Conservation (phyloP, 2,888 invertebrate genomes). For the Ctena decussata region DNA sequence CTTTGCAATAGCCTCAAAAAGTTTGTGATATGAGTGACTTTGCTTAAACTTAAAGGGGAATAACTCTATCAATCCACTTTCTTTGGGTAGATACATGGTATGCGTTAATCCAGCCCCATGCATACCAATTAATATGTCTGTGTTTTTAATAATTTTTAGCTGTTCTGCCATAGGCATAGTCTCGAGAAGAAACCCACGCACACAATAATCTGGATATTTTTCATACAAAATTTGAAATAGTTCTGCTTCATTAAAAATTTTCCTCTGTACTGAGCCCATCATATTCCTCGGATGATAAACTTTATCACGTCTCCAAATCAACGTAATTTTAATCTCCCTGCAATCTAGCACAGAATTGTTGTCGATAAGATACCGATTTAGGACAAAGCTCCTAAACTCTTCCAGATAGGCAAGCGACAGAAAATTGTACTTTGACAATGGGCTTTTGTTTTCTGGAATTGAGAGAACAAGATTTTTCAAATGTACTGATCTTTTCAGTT, state of each 20-base stretch:
- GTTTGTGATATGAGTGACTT: constrained; percentile 21
- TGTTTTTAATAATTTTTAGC: constrained; percentile 38
- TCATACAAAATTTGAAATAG: constrained; percentile 36
- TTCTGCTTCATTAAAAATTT: constrained; percentile 55
- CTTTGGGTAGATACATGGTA: constrained; percentile 40
- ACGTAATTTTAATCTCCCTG: constrained; percentile 37
- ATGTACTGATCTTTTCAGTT: constrained; percentile 17
- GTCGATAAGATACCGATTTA: constrained; percentile 34
- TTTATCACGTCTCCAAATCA: constrained; percentile 54
- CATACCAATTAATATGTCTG: constrained; percentile 58
- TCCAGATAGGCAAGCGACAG: constrained; percentile 34
- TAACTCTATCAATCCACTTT: constrained; percentile 45
- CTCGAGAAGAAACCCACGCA: constrained; percentile 42
- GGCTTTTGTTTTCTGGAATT: constrained; percentile 42
- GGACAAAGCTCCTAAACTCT: constrained; percentile 48
- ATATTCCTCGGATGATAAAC: constrained; percentile 57
- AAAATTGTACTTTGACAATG: constrained; percentile 29
- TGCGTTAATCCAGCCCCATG: constrained; percentile 60
- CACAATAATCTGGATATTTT: constrained; percentile 33
- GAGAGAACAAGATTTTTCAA: constrained; percentile 42
- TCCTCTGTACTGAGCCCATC: constrained; percentile 45
- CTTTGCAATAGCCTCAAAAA: constrained; percentile 46
- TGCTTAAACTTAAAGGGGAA: constrained; percentile 41
- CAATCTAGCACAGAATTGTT: constrained; percentile 21
- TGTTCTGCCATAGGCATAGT: constrained; percentile 55